A percentile compares a stretch with the other conserved stretches of the same genome.
Evolutionary conservation across 2,888 invertebrate species (phyloP).

Genomic region (Habrosyne pyritoides): DNA sequence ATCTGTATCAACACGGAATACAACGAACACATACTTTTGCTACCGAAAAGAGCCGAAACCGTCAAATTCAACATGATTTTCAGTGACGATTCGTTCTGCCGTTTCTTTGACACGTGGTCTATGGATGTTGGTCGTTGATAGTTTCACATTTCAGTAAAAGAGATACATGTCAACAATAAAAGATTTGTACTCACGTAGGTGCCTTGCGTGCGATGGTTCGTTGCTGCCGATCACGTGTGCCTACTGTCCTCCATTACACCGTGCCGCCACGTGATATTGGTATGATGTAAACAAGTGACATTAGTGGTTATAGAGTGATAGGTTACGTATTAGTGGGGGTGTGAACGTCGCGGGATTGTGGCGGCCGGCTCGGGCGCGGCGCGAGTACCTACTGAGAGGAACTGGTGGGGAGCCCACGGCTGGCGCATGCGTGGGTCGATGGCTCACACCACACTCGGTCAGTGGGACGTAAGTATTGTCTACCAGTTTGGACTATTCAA

Average conservation of each 20-base stretch:
- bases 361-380: slow-evolving; percentile 64
- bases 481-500: slow-evolving; percentile 53
- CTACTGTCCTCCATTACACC: slow-evolving; percentile 46
- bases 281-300: slow-evolving; percentile 36
- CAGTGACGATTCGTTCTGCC: not conserved
- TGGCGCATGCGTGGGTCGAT: slow-evolving; percentile 80
- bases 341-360: slow-evolving; percentile 29
- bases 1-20: not conserved
- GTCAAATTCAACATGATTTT: not conserved
- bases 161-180: not conserved
- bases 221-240: slow-evolving; percentile 38
- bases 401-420: slow-evolving; percentile 33
- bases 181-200: not conserved
- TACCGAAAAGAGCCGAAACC: not conserved
- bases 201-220: slow-evolving; percentile 7
- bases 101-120: not conserved
- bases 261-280: slow-evolving; percentile 17
- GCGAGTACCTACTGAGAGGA: slow-evolving; percentile 54
- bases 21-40: not conserved
- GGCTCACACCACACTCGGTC: slow-evolving; percentile 74
- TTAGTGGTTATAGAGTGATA: slow-evolving; percentile 37
- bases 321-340: slow-evolving; percentile 17
- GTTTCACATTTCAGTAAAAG: not conserved
- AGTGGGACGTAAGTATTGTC: slow-evolving; percentile 68
- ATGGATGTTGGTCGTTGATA: not conserved